A percentile compares a stretch with the other conserved stretches of the same genome.
These are phyloP conservation scores for Staurois parvus DNA, from an alignment of 2,797 vertebrate genomes.

Conservation along the genomic window DNA sequence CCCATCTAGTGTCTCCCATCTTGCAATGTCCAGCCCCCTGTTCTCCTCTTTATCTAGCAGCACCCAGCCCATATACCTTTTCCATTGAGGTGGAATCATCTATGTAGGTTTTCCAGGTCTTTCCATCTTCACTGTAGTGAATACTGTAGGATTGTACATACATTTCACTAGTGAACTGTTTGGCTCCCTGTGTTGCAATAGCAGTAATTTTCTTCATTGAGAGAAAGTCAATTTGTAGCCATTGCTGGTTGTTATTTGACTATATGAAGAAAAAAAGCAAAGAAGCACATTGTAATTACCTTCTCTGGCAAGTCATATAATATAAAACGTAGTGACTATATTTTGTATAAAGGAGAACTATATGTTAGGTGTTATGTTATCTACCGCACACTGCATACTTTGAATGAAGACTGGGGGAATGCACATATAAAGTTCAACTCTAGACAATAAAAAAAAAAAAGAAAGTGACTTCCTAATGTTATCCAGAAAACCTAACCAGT, in stretches of 20 bases:
- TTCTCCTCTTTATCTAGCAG: too few species aligned
- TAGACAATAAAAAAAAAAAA: too few species aligned
- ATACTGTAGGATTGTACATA: conserved; percentile 84
- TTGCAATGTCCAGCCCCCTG: too few species aligned
- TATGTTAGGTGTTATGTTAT: too few species aligned
- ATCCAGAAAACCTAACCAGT: too few species aligned
- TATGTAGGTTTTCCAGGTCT: conserved; percentile 82
- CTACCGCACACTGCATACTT: too few species aligned
- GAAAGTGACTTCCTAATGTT: too few species aligned
- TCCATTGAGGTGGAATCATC: conserved; percentile 72
- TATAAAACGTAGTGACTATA: background rate
- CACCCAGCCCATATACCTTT: conserved; percentile 78
- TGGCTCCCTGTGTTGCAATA: conserved; percentile 90
- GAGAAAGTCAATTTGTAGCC: conserved; percentile 91
- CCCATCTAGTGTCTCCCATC: too few species aligned
- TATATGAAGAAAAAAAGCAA: conserved; percentile 64
- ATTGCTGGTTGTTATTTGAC: conserved; percentile 84
- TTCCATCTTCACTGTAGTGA: conserved; percentile 83
- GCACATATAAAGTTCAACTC: too few species aligned
- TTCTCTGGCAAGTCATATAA: background rate
- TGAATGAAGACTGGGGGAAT: too few species aligned
- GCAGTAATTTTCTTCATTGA: conserved; percentile 90
- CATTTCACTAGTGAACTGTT: conserved; percentile 80
- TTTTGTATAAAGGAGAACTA: too few species aligned
- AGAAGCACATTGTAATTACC: background rate